These are phyloP conservation scores for Arge pagana DNA, from an alignment of 2,888 invertebrate genomes.

Conservation along the genomic window DNA sequence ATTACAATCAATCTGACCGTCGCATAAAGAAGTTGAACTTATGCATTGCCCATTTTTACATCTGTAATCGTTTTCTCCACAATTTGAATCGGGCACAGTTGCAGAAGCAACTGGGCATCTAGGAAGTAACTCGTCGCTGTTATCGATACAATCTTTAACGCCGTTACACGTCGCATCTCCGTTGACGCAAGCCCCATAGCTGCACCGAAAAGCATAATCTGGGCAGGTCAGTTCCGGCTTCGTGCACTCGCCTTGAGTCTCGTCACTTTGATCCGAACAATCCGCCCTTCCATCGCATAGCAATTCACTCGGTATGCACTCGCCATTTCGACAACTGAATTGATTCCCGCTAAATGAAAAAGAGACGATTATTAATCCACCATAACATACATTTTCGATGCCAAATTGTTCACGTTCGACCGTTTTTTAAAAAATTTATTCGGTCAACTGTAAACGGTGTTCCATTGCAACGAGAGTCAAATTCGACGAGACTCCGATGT, in stretches of 20 bases:
- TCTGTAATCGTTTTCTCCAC: slow-evolving; percentile 32
- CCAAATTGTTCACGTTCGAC: too few species aligned
- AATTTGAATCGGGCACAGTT: slow-evolving; percentile 1
- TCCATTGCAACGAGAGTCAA: too few species aligned
- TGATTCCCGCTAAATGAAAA: slow-evolving; percentile 18
- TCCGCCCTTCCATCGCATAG: slow-evolving; percentile 59
- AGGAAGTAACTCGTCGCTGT: slow-evolving; percentile 58
- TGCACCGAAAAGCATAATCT: slow-evolving; percentile 63
- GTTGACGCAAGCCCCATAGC: slow-evolving; percentile 68
- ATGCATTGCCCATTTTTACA: slow-evolving; percentile 49
- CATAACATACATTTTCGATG: too few species aligned
- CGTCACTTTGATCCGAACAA: slow-evolving; percentile 60
- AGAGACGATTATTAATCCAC: too few species aligned
- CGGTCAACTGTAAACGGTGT: too few species aligned
- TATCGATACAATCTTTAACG: slow-evolving; percentile 59
- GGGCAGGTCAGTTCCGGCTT: slow-evolving; percentile 58
- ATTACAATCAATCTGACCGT: slow-evolving; percentile 46
- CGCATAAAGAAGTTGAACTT: slow-evolving; percentile 35
- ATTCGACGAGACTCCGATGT: too few species aligned
- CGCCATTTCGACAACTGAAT: slow-evolving; percentile 50
- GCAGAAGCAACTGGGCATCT: slow-evolving; percentile 33
- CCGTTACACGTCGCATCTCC: slow-evolving; percentile 63
- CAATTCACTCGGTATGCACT: slow-evolving; percentile 54
- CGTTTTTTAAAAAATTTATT: too few species aligned
- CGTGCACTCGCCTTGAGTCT: slow-evolving; percentile 46